Evolutionary conservation across 1,140 invertebrate species (phyloP).

Genomic region (Armadillidium nasatum): DNA sequence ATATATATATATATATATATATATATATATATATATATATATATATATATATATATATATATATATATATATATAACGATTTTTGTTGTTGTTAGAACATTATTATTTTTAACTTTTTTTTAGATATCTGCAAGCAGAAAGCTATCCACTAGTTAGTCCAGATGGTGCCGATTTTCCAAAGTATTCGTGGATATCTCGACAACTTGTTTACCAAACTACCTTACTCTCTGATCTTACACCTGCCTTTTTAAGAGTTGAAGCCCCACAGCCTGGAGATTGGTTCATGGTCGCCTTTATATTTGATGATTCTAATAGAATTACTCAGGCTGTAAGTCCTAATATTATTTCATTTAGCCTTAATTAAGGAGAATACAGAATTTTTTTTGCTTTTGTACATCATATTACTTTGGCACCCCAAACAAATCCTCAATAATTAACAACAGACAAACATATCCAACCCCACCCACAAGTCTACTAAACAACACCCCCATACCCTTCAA

Average conservation of each 20-base stretch:
- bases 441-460: too few relatives aligned
- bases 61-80: too few relatives aligned
- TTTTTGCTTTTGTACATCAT: not conserved
- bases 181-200: conserved; percentile 38
- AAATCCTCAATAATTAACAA: not conserved
- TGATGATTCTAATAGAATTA: conserved; percentile 42
- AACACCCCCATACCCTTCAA: too few relatives aligned
- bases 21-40: too few relatives aligned
- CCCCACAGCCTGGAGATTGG: conserved; percentile 40
- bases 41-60: too few relatives aligned
- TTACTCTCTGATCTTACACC: conserved; percentile 36
- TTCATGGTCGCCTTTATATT: conserved; percentile 42
- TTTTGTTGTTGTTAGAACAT: too few relatives aligned
- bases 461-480: too few relatives aligned
- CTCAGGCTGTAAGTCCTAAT: conserved; percentile 37
- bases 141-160: conserved; percentile 40
- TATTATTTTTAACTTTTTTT: not conserved
- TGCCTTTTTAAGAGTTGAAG: conserved; percentile 33
- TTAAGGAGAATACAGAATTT: not conserved
- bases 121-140: conserved; percentile 33
- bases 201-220: conserved; percentile 31
- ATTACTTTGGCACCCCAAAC: not conserved
- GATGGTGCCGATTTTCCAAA: conserved; percentile 39
- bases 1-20: too few relatives aligned
- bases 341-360: not conserved